Evolutionary conservation across 2,113 vertebrate species (phyloP).

Genomic region (Gymnobelideus leadbeateri): DNA sequence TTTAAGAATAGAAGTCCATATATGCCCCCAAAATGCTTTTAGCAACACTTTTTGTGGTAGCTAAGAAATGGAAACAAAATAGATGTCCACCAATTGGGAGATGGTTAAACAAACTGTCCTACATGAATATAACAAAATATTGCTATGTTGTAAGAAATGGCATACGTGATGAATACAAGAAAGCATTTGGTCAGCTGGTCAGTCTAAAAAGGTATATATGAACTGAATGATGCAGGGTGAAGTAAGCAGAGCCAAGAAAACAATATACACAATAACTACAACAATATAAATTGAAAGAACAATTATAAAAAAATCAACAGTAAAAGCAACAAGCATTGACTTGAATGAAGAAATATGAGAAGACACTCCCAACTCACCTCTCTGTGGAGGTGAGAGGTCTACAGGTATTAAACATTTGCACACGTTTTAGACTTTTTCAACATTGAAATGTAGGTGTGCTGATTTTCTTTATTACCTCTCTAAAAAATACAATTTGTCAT

Average conservation of each 20-base stretch:
- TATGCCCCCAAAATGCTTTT: background rate
- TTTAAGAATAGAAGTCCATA: background rate
- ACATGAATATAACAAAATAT: background rate
- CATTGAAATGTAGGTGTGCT: background rate
- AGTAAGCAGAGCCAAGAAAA: background rate
- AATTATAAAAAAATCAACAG: background rate
- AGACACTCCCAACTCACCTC: background rate
- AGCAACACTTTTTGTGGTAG: background rate
- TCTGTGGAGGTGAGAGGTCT: background rate
- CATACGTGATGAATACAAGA: background rate
- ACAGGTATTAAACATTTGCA: background rate
- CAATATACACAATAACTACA: background rate
- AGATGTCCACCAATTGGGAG: background rate
- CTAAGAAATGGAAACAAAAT: background rate
- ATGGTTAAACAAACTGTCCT: background rate
- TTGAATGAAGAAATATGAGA: background rate
- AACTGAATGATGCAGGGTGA: background rate
- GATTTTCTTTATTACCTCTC: background rate
- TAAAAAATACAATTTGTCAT: background rate
- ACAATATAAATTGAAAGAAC: background rate
- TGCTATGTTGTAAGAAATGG: background rate
- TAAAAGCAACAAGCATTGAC: background rate
- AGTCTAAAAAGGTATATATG: background rate
- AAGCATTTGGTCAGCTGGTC: background rate
- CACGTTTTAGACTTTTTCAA: background rate